Conservation (phyloP, 1,140 invertebrate genomes). For the Drosophila truncata region DNA sequence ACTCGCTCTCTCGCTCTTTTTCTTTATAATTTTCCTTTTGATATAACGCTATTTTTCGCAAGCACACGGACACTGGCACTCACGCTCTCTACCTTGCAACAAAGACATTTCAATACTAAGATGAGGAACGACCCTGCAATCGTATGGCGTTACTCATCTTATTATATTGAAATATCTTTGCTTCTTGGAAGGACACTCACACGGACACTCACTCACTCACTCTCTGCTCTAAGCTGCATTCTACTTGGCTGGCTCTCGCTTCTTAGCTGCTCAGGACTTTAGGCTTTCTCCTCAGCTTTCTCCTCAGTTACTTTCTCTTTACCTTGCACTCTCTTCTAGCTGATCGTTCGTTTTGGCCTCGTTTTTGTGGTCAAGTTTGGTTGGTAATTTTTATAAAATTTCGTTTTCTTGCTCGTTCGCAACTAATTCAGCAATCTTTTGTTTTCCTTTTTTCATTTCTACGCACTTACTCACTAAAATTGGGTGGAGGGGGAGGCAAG, state of each 20-base stretch:
- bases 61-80: slow-evolving; percentile 16
- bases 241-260: slow-evolving; percentile 32
- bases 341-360: slow-evolving; percentile 41
- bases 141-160: too few relatives aligned
- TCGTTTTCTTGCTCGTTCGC: slow-evolving; percentile 54
- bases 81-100: background rate
- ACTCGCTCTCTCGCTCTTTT: background rate
- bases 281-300: background rate
- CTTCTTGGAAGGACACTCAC: background rate
- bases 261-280: background rate
- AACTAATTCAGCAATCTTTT: slow-evolving; percentile 82
- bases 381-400: slow-evolving; percentile 65
- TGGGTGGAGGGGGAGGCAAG: slow-evolving; percentile 21
- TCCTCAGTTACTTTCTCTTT: background rate
- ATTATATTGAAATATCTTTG: too few relatives aligned
- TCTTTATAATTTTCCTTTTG: slow-evolving; percentile 2
- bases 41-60: slow-evolving; percentile 56
- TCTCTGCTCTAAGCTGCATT: slow-evolving; percentile 39
- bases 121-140: too few relatives aligned
- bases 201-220: slow-evolving; percentile 38
- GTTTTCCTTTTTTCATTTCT: slow-evolving; percentile 36
- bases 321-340: slow-evolving; percentile 1
- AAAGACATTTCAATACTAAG: too few relatives aligned
- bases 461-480: slow-evolving; percentile 28
- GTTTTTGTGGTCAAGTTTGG: slow-evolving; percentile 48